phyloP scores from a whole-genome alignment of 2,113 vertebrate genomes.

The Lagenorhynchus albirostris region DNA sequence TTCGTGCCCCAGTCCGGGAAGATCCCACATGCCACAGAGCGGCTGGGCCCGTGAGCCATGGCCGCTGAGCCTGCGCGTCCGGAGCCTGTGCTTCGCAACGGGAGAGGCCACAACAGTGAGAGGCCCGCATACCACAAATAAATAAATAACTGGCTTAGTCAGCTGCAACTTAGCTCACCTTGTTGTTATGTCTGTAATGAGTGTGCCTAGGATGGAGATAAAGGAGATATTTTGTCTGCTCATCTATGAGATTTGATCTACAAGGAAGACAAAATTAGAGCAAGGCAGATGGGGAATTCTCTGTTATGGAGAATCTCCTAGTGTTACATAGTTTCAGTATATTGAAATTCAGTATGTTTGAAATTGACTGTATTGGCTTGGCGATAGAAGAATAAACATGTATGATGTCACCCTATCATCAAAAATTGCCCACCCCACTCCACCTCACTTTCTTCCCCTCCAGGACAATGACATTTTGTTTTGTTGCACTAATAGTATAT shows the following conservation, averaged over 20 bases:
- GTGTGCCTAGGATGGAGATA: conserved; percentile 23
- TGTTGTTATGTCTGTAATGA: neutral
- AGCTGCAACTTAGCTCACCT: conserved; percentile 34
- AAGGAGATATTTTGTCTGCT: neutral
- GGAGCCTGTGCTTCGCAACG: too few relatives aligned
- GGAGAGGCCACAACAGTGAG: too few relatives aligned
- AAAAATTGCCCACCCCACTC: neutral
- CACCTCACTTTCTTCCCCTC: rapidly evolving
- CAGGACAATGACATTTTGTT: neutral
- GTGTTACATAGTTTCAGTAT: neutral
- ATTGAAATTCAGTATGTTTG: neutral
- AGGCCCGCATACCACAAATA: rapidly evolving
- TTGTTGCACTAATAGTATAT: neutral
- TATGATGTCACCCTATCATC: neutral
- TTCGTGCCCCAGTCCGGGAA: too few relatives aligned
- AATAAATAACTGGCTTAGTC: conserved; percentile 45
- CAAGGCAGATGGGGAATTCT: neutral
- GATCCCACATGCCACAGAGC: too few relatives aligned
- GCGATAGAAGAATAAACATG: neutral
- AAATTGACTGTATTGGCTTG: neutral
- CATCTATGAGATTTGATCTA: conserved; percentile 58
- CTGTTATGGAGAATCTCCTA: neutral
- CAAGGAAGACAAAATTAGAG: neutral
- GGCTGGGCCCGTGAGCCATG: too few relatives aligned
- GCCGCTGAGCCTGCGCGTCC: too few relatives aligned